Evolutionary conservation across 2,113 vertebrate genomes (phyloP).

Genomic region (Arizona elegans): DNA sequence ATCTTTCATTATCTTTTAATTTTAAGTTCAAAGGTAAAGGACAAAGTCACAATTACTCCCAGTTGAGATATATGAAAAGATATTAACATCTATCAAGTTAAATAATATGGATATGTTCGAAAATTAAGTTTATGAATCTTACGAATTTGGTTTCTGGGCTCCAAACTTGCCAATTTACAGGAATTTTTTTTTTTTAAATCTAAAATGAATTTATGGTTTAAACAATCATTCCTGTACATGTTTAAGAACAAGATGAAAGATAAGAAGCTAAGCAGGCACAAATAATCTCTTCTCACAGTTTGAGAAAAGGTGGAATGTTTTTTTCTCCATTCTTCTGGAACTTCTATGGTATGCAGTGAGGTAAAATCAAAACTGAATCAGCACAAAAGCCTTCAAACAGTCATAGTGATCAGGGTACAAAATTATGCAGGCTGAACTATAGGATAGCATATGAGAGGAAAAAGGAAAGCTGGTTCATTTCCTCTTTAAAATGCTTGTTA

Average conservation of each 20-base stretch:
- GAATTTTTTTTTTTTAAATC: not conserved
- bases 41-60: not conserved
- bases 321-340: not conserved
- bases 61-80: not conserved
- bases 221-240: not conserved
- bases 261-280: not conserved
- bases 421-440: not conserved
- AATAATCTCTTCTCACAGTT: not conserved
- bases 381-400: not conserved
- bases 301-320: not conserved
- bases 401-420: not conserved
- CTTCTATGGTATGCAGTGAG: not conserved
- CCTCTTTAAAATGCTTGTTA: not conserved
- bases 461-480: not conserved
- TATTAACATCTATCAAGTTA: not conserved
- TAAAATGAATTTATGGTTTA: not conserved
- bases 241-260: slow-evolving; percentile 1
- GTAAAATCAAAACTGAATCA: not conserved
- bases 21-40: slow-evolving; percentile 1
- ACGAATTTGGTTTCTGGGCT: not conserved
- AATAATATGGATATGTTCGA: not conserved
- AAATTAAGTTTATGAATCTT: not conserved
- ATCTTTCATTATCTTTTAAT: not conserved
- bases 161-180: not conserved
- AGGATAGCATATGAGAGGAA: not conserved